Conservation (phyloP, 2,888 invertebrate species). For the Pterostichus madidus region DNA sequence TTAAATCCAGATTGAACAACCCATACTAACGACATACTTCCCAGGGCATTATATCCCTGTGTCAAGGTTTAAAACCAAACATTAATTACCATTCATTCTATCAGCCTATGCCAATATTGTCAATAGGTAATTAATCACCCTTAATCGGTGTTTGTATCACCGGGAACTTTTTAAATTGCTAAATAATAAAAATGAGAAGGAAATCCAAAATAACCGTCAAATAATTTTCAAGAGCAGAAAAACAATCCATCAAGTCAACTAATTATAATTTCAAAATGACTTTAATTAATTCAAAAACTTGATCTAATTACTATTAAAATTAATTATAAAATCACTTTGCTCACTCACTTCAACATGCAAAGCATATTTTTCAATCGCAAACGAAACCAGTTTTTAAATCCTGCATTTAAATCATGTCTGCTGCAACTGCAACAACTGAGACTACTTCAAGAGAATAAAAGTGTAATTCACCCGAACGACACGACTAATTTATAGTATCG, state of each 20-base stretch:
- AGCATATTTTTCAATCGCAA: conserved; percentile 13
- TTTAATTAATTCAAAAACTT: conserved; percentile 32
- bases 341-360: conserved; percentile 30
- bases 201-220: background rate
- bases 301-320: conserved; percentile 43
- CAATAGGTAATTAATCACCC: too few species aligned
- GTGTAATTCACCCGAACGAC: conserved; percentile 33
- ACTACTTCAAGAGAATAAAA: conserved; percentile 16
- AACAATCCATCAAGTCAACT: conserved; percentile 6
- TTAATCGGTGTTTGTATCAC: too few species aligned
- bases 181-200: background rate
- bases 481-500: conserved; percentile 52
- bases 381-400: conserved; percentile 26
- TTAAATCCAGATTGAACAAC: too few species aligned
- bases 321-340: conserved; percentile 45
- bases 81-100: too few species aligned
- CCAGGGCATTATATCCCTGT: too few species aligned
- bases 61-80: too few species aligned
- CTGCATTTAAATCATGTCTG: conserved; percentile 20
- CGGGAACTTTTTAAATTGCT: too few species aligned
- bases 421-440: background rate
- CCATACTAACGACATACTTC: too few species aligned
- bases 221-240: conserved; percentile 40
- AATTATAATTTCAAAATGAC: conserved; percentile 41
- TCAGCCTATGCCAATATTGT: too few species aligned